Evolutionary conservation across 2,888 invertebrate species (phyloP), one percentile per base, ranked within the genome.

Genomic region (Neoascia interrupta): DNA sequence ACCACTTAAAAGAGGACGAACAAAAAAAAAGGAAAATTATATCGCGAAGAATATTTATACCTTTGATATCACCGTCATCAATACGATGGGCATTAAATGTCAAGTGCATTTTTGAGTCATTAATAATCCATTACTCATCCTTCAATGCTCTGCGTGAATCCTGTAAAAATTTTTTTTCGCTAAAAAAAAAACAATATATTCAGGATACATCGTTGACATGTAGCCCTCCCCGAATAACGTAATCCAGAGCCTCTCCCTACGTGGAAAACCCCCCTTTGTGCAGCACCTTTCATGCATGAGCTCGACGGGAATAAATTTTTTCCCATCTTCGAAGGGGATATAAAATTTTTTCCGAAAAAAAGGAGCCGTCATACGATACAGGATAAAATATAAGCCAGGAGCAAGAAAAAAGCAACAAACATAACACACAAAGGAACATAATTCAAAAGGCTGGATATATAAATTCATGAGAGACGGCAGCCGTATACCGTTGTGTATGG

Each of bases 71-170:
- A 5, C 26, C 61, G 10, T 45, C 11, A 11, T 34, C 56, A 63
- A 41, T 54, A 26, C 11, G 45, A 26, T 8, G 26, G 15, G 6
- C 49, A 51, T 63, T 56, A 49, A 69, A 36, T 41, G 31, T 49
- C 61, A 39, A 54, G 43, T 64, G 45, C 31, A 64, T 63, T 45
- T 70, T 53, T 21, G 39, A 58, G 34, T 70, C 58, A 76, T 76
- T 70, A 53, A 76, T 60, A 76, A 70, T 64, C 75, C 70, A 75
- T 75, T 70, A 58, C 58, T 45, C 63, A 58, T 58, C 51, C 45
- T 21, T 47, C 18, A 10, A 10, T 31, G 2, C 5, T 28, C 16
- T 18, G 5, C n/a, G 18, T 28, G 19, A 11, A 21, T 11, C 5
- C 19, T n/a, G 13, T 18, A 18, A 10, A 13, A n/a, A 8, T 21